Percentiles rank a stretch among this genome's conserved stretches.
Conservation (phyloP, 2,888 invertebrate genomes). For the Plutella xylostella region DNA sequence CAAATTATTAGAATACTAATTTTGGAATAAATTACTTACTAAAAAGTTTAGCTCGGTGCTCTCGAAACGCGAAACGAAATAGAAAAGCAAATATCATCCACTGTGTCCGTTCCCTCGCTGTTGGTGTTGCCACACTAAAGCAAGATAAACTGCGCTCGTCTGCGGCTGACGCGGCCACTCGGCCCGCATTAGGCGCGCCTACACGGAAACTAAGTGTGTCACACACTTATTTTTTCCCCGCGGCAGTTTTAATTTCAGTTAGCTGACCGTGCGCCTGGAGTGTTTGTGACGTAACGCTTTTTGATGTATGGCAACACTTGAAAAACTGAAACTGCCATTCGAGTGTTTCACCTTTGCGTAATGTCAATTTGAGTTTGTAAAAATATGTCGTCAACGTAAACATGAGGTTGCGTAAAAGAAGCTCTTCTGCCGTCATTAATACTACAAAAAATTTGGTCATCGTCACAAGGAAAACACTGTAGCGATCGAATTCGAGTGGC, state of each 20-base stretch:
- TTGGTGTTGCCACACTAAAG: constrained; percentile 48
- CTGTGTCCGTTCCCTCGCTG: constrained; percentile 42
- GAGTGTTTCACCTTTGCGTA: no score
- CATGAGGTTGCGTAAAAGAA: no score
- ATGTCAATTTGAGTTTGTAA: no score
- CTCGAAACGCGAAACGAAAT: not conserved
- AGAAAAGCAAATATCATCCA: constrained; percentile 37
- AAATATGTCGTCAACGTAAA: no score
- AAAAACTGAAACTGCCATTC: constrained; percentile 28
- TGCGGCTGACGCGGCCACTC: constrained; percentile 62
- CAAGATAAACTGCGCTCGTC: constrained; percentile 59
- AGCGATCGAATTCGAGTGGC: constrained; percentile 6
- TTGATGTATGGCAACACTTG: constrained; percentile 55
- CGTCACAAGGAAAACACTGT: no score
- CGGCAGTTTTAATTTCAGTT: constrained; percentile 60
- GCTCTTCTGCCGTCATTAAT: no score
- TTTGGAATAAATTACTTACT: no score
- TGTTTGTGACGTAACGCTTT: constrained; percentile 44
- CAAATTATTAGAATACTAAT: no score
- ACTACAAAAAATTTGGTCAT: no score
- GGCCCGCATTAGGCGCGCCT: constrained; percentile 58
- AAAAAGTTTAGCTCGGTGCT: not conserved
- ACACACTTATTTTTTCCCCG: constrained; percentile 58
- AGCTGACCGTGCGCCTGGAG: constrained; percentile 49
- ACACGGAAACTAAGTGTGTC: constrained; percentile 56